phyloP scores from a whole-genome alignment of 2,113 vertebrate genomes.

The Apteryx owenii region DNA sequence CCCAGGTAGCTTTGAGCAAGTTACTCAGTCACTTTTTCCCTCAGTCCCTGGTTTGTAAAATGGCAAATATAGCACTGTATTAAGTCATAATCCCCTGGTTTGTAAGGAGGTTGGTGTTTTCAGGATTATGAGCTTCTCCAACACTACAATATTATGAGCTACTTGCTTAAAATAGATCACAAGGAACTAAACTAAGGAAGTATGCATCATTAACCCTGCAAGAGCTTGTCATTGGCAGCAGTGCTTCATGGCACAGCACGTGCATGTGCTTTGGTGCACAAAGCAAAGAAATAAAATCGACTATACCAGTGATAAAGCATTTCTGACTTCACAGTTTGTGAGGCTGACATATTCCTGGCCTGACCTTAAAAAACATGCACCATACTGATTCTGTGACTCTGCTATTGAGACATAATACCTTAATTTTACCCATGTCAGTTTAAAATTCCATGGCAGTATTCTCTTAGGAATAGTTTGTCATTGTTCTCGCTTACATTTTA shows the following conservation, averaged over 20 bases:
- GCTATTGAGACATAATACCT: neutral
- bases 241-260: rapidly evolving
- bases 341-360: neutral
- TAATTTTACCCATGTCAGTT: neutral
- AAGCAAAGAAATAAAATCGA: neutral
- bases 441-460: neutral
- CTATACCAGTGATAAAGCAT: neutral
- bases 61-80: rapidly evolving
- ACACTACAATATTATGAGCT: neutral
- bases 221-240: neutral
- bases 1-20: neutral
- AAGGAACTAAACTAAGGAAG: neutral
- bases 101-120: neutral
- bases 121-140: neutral
- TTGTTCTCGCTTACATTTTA: neutral
- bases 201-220: neutral
- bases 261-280: neutral
- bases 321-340: neutral
- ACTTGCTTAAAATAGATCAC: neutral
- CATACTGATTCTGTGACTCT: neutral
- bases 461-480: neutral
- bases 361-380: rapidly evolving
- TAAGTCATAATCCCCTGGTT: neutral
- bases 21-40: neutral
- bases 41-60: neutral